Base-by-base conservation (phyloP, 2,888 invertebrate genomes). In the Capitulum mitella region DNA sequence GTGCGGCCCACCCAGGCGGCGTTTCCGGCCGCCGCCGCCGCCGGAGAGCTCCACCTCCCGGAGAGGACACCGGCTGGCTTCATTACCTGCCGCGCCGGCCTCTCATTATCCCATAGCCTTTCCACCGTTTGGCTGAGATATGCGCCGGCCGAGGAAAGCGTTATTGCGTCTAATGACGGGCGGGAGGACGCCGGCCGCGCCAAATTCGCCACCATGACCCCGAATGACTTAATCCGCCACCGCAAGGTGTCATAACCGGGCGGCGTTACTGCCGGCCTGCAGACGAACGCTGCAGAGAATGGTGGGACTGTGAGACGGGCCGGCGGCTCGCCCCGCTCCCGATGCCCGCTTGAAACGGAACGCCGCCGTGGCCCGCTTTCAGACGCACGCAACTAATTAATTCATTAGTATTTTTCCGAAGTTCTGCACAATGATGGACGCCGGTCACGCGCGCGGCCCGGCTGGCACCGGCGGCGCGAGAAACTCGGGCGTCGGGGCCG, bases 41-140 rank as follows among this genome's bases (percentile, higher is more conserved):
- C n/a, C n/a, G n/a, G n/a, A n/a, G n/a, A n/a, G 51, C 51, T 16
- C 51, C 51, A 51, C 51, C 22, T 16, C 22, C 51, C 22, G 22
- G 46, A 46, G 46, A 46, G 19, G 46, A 46, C 19, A 46, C 51
- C 22, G 51, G 22, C 51, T 22, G 51, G n/a, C 32, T 32, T 61
- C 1, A 61, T 61, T 32, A 61, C 6, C 12, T 14, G 14, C 32
- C 14, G 32, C 29, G 32, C 61, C 32, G 61, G 61, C 61, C 61
- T 61, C 32, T 61, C 16, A 61, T 61, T 61, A 61, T n/a, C 29
- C 58, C 29, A 8, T 29, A 22, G 29, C n/a, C n/a, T 51, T 32
- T 61, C 32, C 61, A 32, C 61, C 61, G 61, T 61, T 61, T n/a
- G 51, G 51, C 61, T n/a, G 61, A 61, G 61, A 61, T 61, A 61